These are phyloP conservation scores for Oreochromis tanganicae DNA, from an alignment of 2,113 vertebrate species.

Conservation along the genomic window DNA sequence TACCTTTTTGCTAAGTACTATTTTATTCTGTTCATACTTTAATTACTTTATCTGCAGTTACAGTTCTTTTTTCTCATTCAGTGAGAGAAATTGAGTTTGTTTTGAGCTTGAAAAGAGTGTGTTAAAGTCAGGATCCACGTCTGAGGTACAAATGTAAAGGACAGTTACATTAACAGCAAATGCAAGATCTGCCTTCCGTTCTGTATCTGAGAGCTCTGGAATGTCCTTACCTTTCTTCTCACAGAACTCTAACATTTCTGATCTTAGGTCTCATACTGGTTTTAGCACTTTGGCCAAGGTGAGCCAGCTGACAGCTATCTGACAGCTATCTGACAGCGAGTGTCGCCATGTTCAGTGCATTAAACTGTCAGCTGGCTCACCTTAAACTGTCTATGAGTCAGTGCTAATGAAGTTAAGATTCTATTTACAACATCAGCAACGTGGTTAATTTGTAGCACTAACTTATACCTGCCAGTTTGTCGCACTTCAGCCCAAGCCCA, in stretches of 20 bases:
- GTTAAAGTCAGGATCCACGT: neutral
- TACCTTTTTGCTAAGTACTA: neutral
- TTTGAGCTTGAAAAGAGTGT: neutral
- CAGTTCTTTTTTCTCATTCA: neutral
- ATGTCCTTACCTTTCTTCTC: neutral
- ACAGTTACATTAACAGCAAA: neutral
- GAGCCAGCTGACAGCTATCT: neutral
- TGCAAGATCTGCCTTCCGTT: neutral
- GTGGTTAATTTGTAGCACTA: neutral
- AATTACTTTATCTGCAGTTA: neutral
- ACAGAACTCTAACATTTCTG: neutral
- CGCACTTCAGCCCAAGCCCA: neutral
- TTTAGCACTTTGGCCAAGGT: neutral
- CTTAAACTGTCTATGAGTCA: neutral
- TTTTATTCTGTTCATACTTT: neutral
- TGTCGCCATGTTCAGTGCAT: neutral
- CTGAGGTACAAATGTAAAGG: neutral
- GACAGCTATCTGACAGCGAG: neutral
- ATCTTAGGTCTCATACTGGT: neutral
- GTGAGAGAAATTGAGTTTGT: neutral
- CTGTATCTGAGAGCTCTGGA: neutral
- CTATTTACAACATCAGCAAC: neutral
- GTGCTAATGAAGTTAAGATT: neutral
- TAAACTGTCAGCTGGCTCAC: neutral
- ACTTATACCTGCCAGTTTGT: neutral